A percentile compares a stretch with the other conserved stretches of the same genome.
Conservation (phyloP, 2,888 invertebrate species). For the Nephrocerus scutellatus region DNA sequence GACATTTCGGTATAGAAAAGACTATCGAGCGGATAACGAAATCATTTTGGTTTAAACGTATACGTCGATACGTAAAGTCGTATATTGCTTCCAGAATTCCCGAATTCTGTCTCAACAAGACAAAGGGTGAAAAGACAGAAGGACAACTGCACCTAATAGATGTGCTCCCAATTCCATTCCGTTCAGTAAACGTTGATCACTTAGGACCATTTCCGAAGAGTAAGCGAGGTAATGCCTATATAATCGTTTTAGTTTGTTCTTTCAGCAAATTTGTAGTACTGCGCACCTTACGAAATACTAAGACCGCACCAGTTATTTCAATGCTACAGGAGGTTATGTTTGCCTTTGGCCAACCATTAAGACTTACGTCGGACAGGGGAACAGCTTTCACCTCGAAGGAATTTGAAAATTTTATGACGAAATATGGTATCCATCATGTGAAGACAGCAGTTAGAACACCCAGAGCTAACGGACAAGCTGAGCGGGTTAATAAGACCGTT, state of each 20-base stretch:
- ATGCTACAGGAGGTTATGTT: conserved; percentile 14
- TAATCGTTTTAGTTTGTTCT: conserved; percentile 13
- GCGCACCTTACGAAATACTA: conserved; percentile 18
- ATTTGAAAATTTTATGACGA: conserved; percentile 8
- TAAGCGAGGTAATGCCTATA: conserved; percentile 9
- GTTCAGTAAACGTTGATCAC: conserved; percentile 21
- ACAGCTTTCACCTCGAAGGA: conserved; percentile 18
- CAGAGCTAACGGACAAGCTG: conserved; percentile 18
- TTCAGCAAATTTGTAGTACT: conserved; percentile 18
- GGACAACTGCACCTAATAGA: conserved; percentile 9
- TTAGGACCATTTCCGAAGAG: conserved; percentile 23
- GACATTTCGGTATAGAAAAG: conserved; percentile 6
- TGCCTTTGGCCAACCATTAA: conserved; percentile 14
- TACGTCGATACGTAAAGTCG: conserved; percentile 16
- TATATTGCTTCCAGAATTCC: conserved; percentile 10
- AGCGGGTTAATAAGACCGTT: conserved; percentile 15
- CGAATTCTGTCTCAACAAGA: conserved; percentile 7
- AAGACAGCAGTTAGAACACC: conserved; percentile 19
- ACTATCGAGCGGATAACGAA: background rate
- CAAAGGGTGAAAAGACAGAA: conserved; percentile 10
- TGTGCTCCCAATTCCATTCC: conserved; percentile 17
- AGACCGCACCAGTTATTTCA: conserved; percentile 19
- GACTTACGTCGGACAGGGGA: conserved; percentile 17
- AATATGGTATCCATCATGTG: conserved; percentile 17
- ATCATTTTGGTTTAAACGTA: conserved; percentile 19